A percentile compares a stretch with the other conserved stretches of the same genome.
Conservation (phyloP, 2,888 invertebrate genomes). For the Acleris laterana region DNA sequence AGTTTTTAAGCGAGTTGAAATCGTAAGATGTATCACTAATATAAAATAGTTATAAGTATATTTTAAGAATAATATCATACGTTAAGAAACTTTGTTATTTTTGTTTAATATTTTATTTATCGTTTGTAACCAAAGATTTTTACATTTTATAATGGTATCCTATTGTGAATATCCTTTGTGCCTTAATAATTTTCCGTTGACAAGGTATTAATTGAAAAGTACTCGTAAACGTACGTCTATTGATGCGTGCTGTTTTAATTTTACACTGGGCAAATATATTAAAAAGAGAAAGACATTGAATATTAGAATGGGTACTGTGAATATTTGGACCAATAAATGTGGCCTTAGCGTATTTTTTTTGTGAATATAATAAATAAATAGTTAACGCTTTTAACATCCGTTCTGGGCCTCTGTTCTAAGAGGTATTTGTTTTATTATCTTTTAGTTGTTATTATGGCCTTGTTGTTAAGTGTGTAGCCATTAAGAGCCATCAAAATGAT, state of each 20-base stretch:
- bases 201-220: background rate
- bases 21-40: slow-evolving; percentile 21
- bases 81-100: slow-evolving; percentile 34
- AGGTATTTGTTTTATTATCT: no score
- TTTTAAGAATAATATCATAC: slow-evolving; percentile 16
- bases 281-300: no score
- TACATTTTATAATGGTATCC: slow-evolving; percentile 15
- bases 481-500: no score
- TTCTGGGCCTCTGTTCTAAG: no score
- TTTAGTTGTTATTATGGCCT: no score
- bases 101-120: slow-evolving; percentile 35
- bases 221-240: no score
- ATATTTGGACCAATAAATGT: slow-evolving; percentile 13
- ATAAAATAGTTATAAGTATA: slow-evolving; percentile 24
- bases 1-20: no score
- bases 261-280: no score
- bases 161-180: slow-evolving; percentile 21
- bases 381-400: no score
- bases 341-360: slow-evolving; percentile 22
- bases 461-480: no score
- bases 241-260: no score
- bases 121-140: slow-evolving; percentile 34
- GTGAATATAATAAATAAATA: no score
- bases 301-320: background rate
- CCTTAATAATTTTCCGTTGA: slow-evolving; percentile 19